A percentile compares a stretch with the other conserved stretches of the same genome.
phyloP scores from a whole-genome alignment of 2,113 vertebrate genomes.

The Periophthalmus modestus region DNA sequence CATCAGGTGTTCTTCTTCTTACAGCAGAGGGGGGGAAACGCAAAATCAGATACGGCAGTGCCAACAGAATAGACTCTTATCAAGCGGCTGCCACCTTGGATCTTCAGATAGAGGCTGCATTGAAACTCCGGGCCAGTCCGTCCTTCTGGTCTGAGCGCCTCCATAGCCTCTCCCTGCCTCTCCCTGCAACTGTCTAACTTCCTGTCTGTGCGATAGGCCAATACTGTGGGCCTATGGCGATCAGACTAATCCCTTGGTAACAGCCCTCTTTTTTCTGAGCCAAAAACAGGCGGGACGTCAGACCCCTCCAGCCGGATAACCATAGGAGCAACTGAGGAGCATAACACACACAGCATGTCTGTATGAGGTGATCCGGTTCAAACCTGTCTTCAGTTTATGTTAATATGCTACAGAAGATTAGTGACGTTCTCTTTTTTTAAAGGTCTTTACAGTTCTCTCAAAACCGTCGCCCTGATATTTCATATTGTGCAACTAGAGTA shows the following conservation, averaged over 20 bases:
- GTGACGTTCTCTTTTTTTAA: too few species aligned
- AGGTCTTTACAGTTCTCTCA: too few species aligned
- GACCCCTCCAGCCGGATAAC: conserved; percentile 23
- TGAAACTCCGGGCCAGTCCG: neutral
- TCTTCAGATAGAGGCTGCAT: conserved; percentile 1
- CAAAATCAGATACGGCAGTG: neutral
- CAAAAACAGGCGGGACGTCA: conserved; percentile 42
- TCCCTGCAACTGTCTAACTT: conserved; percentile 32
- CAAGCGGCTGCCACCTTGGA: conserved; percentile 9
- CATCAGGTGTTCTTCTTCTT: neutral
- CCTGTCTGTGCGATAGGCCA: conserved; percentile 52
- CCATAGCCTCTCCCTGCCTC: neutral
- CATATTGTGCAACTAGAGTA: too few species aligned
- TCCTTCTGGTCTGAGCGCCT: conserved; percentile 13
- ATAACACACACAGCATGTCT: neutral
- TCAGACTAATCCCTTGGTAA: conserved; percentile 57
- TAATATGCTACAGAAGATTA: too few species aligned
- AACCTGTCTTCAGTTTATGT: neutral
- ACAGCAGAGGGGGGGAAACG: neutral
- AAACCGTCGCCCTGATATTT: too few species aligned
- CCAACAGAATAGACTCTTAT: conserved; percentile 17
- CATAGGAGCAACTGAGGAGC: conserved; percentile 1
- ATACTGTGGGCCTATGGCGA: conserved; percentile 47
- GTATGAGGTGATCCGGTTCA: neutral
- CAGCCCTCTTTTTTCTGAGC: conserved; percentile 33